Evolutionary conservation across 2,113 vertebrate species (phyloP), one percentile per base, ranked within the genome.

Genomic region (Plestiodon gilberti): DNA sequence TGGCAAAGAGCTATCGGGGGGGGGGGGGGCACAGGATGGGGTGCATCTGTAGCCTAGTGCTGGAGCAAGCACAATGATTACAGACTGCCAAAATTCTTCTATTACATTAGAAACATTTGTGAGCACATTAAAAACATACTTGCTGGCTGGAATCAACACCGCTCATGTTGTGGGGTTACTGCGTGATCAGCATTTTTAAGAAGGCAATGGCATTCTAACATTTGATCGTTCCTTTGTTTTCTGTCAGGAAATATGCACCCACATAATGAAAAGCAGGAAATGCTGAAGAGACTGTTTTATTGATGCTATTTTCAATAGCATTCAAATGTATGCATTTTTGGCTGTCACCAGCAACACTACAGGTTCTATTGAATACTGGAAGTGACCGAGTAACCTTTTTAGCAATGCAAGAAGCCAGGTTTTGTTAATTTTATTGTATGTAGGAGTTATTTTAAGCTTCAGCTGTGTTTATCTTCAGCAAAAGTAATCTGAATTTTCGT

Each of bases 401-500:
- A 79, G 52, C 71, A 62, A 90, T 62, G 33, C 22, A 87, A 79
- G 40, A 90, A 84, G 73, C 70, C 18, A 23, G 8, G 78, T 93
- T 93, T 93, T 87, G 86, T 84, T 92, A 88, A 83, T 86, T 70
- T 1, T 25, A 38, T 0, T 0, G 35, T 35, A 65, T 83, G 89
- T 71, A 69, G 28, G 88, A 88, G 70, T 64, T 67, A 25, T 87
- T 78, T 55, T 79, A 69, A 92, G 40, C 22, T 88, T 69, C 35
- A 43, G 18, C 33, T 90, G 61, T 82, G 33, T 81, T 93, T 91
- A 87, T 71, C 65, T 85, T 86, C 88, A 52, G 3, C 70, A 83
- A 85, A 92, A 87, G 84, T 22, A 90, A 85, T 79, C 89, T 93
- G 86, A 92, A 92, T 93, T 91, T 91, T 73, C 83, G 83, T 22